A percentile compares a stretch with the other conserved stretches of the same genome.
Conservation (phyloP, 2,113 vertebrate species). For the Tachysurus vachellii region DNA sequence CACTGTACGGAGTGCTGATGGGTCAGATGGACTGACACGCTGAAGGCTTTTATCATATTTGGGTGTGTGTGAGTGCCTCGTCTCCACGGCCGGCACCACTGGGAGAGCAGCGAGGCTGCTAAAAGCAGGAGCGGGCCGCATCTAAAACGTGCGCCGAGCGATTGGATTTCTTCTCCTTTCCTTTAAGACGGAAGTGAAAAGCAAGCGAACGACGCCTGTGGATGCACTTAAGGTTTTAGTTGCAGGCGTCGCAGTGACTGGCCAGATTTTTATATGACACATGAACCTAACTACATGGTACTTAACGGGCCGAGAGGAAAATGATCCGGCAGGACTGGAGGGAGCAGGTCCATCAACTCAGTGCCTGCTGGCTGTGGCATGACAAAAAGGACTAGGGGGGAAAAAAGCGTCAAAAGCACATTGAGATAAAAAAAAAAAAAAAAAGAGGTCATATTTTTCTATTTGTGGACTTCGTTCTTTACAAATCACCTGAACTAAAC, state of each 20-base stretch:
- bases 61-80: conserved; percentile 52
- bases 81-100: conserved; percentile 52
- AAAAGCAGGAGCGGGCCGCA: conserved; percentile 63
- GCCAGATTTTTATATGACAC: conserved; percentile 83
- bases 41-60: conserved; percentile 59
- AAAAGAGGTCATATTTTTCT: conserved; percentile 61
- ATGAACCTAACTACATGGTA: conserved; percentile 82
- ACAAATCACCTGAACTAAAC: neutral
- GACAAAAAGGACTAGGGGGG: conserved; percentile 71
- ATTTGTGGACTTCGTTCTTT: conserved; percentile 37
- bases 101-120: conserved; percentile 65
- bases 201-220: conserved; percentile 77
- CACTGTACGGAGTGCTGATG: conserved; percentile 38
- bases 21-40: conserved; percentile 45
- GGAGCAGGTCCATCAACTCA: conserved; percentile 74
- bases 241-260: conserved; percentile 81
- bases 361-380: conserved; percentile 75
- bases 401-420: conserved; percentile 75
- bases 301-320: conserved; percentile 77
- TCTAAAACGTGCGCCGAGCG: conserved; percentile 67
- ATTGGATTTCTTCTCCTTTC: conserved; percentile 80
- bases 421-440: conserved; percentile 63
- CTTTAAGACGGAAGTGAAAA: conserved; percentile 81
- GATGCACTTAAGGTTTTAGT: conserved; percentile 86
- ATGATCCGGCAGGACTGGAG: conserved; percentile 74